Evolutionary conservation across 2,797 vertebrate genomes (phyloP).

Genomic region (Merluccius polli): DNA sequence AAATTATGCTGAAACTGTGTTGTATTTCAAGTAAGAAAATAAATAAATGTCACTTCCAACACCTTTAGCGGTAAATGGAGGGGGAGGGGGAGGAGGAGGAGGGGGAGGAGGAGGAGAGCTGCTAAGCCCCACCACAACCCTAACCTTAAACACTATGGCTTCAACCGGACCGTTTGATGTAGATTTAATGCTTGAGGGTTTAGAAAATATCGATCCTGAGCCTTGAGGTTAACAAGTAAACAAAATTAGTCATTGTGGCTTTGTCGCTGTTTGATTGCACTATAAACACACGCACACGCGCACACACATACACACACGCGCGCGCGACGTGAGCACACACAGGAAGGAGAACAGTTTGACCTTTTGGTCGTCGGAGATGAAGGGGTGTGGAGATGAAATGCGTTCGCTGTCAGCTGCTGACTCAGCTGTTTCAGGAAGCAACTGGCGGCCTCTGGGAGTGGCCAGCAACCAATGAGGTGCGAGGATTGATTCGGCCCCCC

Average conservation of each 20-base stretch:
- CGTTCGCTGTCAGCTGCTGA: slow-evolving; percentile 64
- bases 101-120: background rate
- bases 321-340: too few relatives aligned
- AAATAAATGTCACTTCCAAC: slow-evolving; percentile 28
- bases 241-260: background rate
- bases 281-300: background rate
- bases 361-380: slow-evolving; percentile 19
- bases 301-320: too few relatives aligned
- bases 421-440: slow-evolving; percentile 61
- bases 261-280: background rate
- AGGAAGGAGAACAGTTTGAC: background rate
- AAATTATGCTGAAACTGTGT: slow-evolving; percentile 46
- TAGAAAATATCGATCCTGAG: background rate
- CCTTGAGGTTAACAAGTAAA: background rate
- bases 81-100: too few relatives aligned
- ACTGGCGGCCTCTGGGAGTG: slow-evolving; percentile 44
- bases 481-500: slow-evolving; percentile 41
- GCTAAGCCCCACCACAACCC: background rate
- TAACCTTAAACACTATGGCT: background rate
- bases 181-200: background rate
- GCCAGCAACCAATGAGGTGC: slow-evolving; percentile 44
- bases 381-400: slow-evolving; percentile 41
- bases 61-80: too few relatives aligned
- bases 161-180: background rate
- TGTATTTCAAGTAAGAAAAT: slow-evolving; percentile 49